phyloP scores from a whole-genome alignment of 2,113 vertebrate species.

The Apteryx owenii region DNA sequence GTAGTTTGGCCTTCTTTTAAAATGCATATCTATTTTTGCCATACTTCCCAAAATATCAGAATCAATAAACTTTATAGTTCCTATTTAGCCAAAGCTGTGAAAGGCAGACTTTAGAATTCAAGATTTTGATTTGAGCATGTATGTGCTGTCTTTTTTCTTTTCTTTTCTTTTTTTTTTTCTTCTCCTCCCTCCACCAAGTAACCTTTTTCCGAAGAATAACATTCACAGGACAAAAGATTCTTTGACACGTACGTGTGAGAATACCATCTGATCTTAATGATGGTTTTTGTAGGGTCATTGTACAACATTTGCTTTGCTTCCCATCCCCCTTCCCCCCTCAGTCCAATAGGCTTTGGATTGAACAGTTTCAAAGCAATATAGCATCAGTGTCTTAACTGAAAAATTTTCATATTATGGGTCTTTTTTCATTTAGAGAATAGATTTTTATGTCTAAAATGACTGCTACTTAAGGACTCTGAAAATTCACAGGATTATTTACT shows the following conservation, averaged over 20 bases:
- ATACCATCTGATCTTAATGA: neutral
- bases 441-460: neutral
- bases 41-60: neutral
- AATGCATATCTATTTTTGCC: neutral
- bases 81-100: neutral
- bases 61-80: neutral
- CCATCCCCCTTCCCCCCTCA: no score
- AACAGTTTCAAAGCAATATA: neutral
- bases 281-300: neutral
- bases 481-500: neutral
- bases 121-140: neutral
- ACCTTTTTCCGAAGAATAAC: neutral
- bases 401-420: neutral
- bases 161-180: neutral
- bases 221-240: neutral
- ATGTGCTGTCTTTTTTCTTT: neutral
- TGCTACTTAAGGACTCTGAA: neutral
- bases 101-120: neutral
- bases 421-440: neutral
- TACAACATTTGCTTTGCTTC: neutral
- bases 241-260: neutral
- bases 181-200: neutral
- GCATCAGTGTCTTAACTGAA: neutral
- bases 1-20: neutral
- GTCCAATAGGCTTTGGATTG: neutral